Percentiles rank a stretch among this genome's conserved stretches.
Evolutionary conservation across 2,797 vertebrate genomes (phyloP).

Genomic region (Macropus fuliginosus): DNA sequence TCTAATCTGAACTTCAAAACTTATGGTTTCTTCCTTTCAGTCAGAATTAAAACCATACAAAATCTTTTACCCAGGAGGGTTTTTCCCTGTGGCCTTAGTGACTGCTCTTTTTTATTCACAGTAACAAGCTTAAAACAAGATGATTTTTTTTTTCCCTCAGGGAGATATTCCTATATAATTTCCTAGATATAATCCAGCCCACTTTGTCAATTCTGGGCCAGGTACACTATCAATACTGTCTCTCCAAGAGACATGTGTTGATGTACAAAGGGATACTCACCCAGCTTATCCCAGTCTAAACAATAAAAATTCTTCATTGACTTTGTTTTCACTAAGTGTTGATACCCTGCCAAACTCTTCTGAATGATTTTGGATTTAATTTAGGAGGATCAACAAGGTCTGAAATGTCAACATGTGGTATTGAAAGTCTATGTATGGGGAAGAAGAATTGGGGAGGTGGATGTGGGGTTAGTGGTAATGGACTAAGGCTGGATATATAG

Average conservation of each 20-base stretch:
- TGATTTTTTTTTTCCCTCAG: accelerated
- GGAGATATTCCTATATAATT: neutral
- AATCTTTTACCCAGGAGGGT: neutral
- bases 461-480: neutral
- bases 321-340: neutral
- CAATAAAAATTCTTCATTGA: neutral
- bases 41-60: neutral
- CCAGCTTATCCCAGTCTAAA: neutral
- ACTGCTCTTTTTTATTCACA: neutral
- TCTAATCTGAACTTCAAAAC: neutral
- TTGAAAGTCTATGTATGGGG: neutral
- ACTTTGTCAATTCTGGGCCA: neutral
- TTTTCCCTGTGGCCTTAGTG: neutral
- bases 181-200: neutral
- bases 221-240: neutral
- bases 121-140: neutral
- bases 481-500: neutral
- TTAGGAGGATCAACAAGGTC: neutral
- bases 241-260: neutral
- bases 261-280: neutral
- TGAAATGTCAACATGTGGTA: neutral
- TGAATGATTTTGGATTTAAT: neutral
- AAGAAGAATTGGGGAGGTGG: neutral
- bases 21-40: neutral
- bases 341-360: neutral